phyloP scores from a whole-genome alignment of 2,113 vertebrate species.

The Limanda limanda region DNA sequence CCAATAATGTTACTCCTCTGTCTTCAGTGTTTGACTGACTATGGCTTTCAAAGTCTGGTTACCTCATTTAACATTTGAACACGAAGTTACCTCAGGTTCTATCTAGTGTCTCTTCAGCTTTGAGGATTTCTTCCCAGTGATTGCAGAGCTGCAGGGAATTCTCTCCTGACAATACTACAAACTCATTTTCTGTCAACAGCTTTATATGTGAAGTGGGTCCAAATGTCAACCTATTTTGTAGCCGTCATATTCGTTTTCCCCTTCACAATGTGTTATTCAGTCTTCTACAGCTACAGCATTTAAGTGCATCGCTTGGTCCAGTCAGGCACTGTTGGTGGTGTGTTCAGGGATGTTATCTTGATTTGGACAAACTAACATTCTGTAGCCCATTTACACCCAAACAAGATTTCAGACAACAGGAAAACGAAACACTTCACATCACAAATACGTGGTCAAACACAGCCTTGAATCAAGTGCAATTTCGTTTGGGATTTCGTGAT shows the following conservation, averaged over 20 bases:
- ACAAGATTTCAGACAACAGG: background rate
- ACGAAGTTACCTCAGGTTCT: too few relatives aligned
- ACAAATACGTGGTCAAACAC: background rate
- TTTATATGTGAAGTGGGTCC: background rate
- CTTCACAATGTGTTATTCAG: background rate
- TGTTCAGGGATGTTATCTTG: background rate
- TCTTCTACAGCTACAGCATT: background rate
- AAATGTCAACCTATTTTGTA: background rate
- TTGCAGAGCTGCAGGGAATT: background rate
- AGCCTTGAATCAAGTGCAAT: background rate
- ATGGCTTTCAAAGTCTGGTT: too few relatives aligned
- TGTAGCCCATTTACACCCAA: background rate
- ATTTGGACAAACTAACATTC: background rate
- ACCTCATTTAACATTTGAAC: too few relatives aligned
- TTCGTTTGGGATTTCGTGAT: background rate
- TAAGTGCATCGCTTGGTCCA: background rate
- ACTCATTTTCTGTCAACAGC: background rate
- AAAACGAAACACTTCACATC: too few relatives aligned
- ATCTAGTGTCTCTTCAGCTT: too few relatives aligned
- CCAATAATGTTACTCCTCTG: too few relatives aligned
- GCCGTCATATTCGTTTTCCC: background rate
- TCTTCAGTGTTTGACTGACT: too few relatives aligned
- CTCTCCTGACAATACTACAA: background rate
- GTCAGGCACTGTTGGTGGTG: background rate
- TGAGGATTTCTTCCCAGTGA: too few relatives aligned